Evolutionary conservation across 2,888 invertebrate genomes (phyloP).

Genomic region (Tineola bisselliella): DNA sequence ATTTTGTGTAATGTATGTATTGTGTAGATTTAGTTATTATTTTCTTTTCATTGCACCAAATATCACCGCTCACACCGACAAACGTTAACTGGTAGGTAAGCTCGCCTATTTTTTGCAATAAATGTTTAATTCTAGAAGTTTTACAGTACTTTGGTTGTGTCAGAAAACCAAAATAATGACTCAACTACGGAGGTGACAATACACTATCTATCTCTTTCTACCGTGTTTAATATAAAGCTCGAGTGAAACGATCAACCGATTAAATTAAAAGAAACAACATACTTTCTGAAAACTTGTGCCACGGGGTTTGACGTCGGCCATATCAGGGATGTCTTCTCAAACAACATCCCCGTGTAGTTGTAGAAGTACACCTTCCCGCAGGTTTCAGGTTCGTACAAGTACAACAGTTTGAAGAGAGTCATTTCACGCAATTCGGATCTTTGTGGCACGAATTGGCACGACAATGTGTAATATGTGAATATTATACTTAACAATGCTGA

Average conservation of each 20-base stretch:
- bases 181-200: too few relatives aligned
- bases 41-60: too few relatives aligned
- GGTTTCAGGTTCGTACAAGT: constrained; percentile 46
- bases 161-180: too few relatives aligned
- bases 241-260: not conserved
- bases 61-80: too few relatives aligned
- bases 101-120: too few relatives aligned
- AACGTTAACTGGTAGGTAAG: too few relatives aligned
- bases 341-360: constrained; percentile 31
- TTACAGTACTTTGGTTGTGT: too few relatives aligned
- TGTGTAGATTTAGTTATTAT: too few relatives aligned
- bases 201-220: too few relatives aligned
- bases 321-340: constrained; percentile 25
- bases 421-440: constrained; percentile 38
- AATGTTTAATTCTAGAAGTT: too few relatives aligned
- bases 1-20: too few relatives aligned
- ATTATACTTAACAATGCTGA: constrained; percentile 33
- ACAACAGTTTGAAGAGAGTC: constrained; percentile 44
- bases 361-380: constrained; percentile 43
- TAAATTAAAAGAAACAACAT: constrained; percentile 14
- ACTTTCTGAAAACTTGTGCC: constrained; percentile 40
- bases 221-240: too few relatives aligned
- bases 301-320: constrained; percentile 40
- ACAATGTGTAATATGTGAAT: constrained; percentile 38
- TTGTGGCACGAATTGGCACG: constrained; percentile 33